Evolutionary conservation across 2,113 vertebrate species (phyloP), one percentile per base, ranked within the genome.

Genomic region (Holacanthus passer): DNA sequence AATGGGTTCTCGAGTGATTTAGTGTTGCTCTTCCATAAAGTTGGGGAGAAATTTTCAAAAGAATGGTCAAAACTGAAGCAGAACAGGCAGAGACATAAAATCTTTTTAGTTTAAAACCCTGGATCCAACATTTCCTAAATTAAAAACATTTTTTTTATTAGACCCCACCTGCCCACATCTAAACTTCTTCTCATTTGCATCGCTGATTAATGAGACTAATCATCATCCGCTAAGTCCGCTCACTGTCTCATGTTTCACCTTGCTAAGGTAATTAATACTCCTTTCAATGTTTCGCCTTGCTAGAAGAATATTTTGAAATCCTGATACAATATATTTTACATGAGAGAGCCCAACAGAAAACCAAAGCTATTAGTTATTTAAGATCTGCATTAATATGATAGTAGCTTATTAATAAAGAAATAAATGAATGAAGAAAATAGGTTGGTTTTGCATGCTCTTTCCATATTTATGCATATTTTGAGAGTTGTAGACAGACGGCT

Each of bases 181-280:
- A 17, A 59, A 73, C 55, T 65, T 66, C 22, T n/a, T 73, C 32
- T 68, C 45, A 43, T 8, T 19, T 62, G 41, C 52, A 72, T 35
- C 39, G 31, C 71, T 56, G 71, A 74, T 35, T 52, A 77, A 63
- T 84, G 24, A 27, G 12, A 64, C 60, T 52, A 32, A 80, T 80
- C 39, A 76, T 76, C 59, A 58, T 64, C 31, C 6, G 7, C 19
- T 55, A 63, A 70, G 16, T 68, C 53, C 27, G 32, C 9, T 66
- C 48, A 67, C 29, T 31, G 19, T 67, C 59, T 66, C 52, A 68
- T 63, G 76, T 78, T 65, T 88, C 82, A 77, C 27, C 75, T 81
- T 76, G 82, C 79, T 72, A 75, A 85, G 69, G 20, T 65, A 81
- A 87, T 87, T 87, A 87, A 37, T 60, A 47, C n/a, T 69, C 1